These are phyloP conservation scores for Gobiocypris rarus DNA, from an alignment of 2,113 vertebrate species.

Conservation along the genomic window DNA sequence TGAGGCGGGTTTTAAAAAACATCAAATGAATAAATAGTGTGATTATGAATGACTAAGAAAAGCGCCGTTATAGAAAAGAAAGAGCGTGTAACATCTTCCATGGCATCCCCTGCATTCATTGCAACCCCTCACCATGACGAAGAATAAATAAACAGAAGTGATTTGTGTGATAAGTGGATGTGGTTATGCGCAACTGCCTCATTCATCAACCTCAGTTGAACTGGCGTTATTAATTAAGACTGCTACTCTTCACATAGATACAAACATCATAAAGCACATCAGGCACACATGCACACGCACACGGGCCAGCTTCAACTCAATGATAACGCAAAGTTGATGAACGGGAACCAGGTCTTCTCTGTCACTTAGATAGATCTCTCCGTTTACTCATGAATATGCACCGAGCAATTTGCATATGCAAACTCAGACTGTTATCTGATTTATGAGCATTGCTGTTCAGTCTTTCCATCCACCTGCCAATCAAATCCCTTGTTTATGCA, in stretches of 20 bases:
- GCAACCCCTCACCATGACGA: background rate
- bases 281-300: background rate
- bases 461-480: constrained; percentile 34
- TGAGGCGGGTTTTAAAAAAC: constrained; percentile 9
- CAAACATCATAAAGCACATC: constrained; percentile 34
- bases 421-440: constrained; percentile 48
- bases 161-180: constrained; percentile 51
- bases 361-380: constrained; percentile 56
- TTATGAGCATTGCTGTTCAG: constrained; percentile 31
- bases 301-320: constrained; percentile 23
- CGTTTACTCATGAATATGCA: constrained; percentile 61
- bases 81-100: background rate
- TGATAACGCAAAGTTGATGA: constrained; percentile 55
- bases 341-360: constrained; percentile 56
- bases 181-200: constrained; percentile 24
- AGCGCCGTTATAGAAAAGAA: background rate
- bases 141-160: constrained; percentile 46
- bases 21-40: constrained; percentile 57
- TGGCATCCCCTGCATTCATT: constrained; percentile 10
- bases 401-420: constrained; percentile 52
- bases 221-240: constrained; percentile 54
- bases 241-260: constrained; percentile 34
- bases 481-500: constrained; percentile 6
- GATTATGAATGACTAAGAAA: constrained; percentile 12
- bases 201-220: constrained; percentile 40